Conservation (phyloP, 2,888 invertebrate genomes). For the Ornithoptera alexandrae region DNA sequence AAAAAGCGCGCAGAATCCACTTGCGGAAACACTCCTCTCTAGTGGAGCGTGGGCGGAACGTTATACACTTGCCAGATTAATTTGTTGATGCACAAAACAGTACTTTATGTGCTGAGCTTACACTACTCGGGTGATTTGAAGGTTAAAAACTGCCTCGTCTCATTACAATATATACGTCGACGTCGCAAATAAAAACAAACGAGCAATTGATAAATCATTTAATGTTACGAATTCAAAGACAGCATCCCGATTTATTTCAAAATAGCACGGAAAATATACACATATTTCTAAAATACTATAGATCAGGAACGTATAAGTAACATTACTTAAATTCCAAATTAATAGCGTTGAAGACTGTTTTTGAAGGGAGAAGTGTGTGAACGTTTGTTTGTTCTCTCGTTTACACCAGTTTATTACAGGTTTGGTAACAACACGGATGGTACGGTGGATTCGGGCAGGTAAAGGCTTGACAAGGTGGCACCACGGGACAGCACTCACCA, state of each 20-base stretch:
- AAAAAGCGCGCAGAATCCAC: conserved; percentile 66
- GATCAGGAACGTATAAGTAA: background rate
- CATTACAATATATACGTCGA: background rate
- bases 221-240: conserved; percentile 1
- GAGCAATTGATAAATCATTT: conserved; percentile 9
- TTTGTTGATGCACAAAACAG: conserved; percentile 29
- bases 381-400: background rate
- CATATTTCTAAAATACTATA: background rate
- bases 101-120: conserved; percentile 19
- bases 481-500: conserved; percentile 63
- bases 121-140: conserved; percentile 24
- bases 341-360: background rate
- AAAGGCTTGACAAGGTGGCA: conserved; percentile 70
- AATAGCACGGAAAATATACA: background rate
- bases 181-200: conserved; percentile 6
- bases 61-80: conserved; percentile 38
- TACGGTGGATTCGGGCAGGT: conserved; percentile 71
- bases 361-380: background rate
- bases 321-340: background rate
- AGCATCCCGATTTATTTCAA: background rate
- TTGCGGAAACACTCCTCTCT: conserved; percentile 46
- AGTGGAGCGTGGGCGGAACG: conserved; percentile 49
- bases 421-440: conserved; percentile 68
- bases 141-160: conserved; percentile 15
- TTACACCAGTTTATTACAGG: conserved; percentile 66